phyloP scores from a whole-genome alignment of 1,140 invertebrate genomes.

The Drosophila virilis region DNA sequence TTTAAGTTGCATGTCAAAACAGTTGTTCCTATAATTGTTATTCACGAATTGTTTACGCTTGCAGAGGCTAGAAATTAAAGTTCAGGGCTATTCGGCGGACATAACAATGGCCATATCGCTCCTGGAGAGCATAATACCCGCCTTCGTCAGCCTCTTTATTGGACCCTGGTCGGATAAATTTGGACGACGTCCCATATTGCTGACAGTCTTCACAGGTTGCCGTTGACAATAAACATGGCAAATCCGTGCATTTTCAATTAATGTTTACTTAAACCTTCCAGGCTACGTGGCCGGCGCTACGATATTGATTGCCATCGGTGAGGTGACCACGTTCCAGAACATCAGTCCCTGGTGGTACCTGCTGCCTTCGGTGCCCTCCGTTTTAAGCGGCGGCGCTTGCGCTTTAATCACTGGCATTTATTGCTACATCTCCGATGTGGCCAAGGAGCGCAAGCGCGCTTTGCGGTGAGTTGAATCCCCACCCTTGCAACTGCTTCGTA shows the following conservation, averaged over 20 bases:
- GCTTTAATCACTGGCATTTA: conserved; percentile 86
- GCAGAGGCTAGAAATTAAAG: conserved; percentile 85
- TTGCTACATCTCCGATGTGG: conserved; percentile 88
- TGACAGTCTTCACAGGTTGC: conserved; percentile 85
- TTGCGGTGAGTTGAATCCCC: conserved; percentile 66
- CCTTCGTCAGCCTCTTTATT: conserved; percentile 87
- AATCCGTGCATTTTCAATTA: not conserved
- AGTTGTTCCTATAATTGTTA: conserved; percentile 15
- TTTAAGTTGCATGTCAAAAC: not conserved
- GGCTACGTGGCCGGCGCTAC: conserved; percentile 64
- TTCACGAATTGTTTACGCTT: conserved; percentile 18
- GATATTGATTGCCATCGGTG: conserved; percentile 60
- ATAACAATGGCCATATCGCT: conserved; percentile 86
- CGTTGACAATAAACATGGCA: not conserved
- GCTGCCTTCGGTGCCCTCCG: conserved; percentile 86
- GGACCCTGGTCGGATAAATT: conserved; percentile 90
- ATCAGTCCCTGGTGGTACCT: conserved; percentile 87
- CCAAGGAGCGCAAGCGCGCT: conserved; percentile 85
- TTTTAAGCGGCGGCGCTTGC: conserved; percentile 87
- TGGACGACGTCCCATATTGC: conserved; percentile 88
- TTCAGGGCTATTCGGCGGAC: conserved; percentile 87
- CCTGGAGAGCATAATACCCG: conserved; percentile 87
- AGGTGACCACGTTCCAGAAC: conserved; percentile 58
- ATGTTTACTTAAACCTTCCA: conserved; percentile 7
- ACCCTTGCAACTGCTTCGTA: not conserved